These are phyloP conservation scores for Misgurnus mizolepis DNA, from an alignment of 2,113 vertebrate genomes.

Conservation along the genomic window DNA sequence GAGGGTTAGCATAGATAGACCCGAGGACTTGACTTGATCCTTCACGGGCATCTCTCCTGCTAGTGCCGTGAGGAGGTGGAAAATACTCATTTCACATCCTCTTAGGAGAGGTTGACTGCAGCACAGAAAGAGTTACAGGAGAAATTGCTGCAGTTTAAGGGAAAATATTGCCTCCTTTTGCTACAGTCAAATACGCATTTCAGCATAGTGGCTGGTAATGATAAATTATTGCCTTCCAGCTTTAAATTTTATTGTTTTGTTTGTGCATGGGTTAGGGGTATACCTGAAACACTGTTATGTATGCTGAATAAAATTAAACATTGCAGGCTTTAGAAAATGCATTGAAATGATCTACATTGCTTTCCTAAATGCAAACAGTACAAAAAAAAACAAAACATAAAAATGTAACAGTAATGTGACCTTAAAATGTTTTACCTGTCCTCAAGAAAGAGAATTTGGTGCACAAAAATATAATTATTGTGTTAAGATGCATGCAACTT, in stretches of 20 bases:
- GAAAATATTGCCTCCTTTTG: constrained; percentile 46
- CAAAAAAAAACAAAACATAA: no score
- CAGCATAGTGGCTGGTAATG: constrained; percentile 62
- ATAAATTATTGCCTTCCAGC: constrained; percentile 53
- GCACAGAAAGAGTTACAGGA: constrained; percentile 54
- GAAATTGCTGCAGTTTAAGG: constrained; percentile 46
- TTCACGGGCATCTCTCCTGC: constrained; percentile 47
- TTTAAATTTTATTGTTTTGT: constrained; percentile 12
- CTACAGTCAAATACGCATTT: constrained; percentile 48
- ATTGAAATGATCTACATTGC: neutral
- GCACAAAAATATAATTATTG: no score
- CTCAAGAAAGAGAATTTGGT: no score
- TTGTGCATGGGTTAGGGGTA: neutral
- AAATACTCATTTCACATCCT: constrained; percentile 54
- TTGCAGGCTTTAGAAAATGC: neutral
- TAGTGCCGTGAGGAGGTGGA: constrained; percentile 40
- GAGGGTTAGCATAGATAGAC: constrained; percentile 44
- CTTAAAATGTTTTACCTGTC: no score
- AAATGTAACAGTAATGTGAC: no score
- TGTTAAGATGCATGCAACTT: neutral
- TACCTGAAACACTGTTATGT: constrained; percentile 43
- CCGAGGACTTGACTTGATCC: constrained; percentile 39
- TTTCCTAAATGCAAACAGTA: neutral
- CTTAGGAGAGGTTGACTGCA: constrained; percentile 53
- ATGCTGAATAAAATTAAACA: constrained; percentile 18